Evolutionary conservation across 1,140 invertebrate species (phyloP), one percentile per base, ranked within the genome.

Genomic region (Formica exsecta): DNA sequence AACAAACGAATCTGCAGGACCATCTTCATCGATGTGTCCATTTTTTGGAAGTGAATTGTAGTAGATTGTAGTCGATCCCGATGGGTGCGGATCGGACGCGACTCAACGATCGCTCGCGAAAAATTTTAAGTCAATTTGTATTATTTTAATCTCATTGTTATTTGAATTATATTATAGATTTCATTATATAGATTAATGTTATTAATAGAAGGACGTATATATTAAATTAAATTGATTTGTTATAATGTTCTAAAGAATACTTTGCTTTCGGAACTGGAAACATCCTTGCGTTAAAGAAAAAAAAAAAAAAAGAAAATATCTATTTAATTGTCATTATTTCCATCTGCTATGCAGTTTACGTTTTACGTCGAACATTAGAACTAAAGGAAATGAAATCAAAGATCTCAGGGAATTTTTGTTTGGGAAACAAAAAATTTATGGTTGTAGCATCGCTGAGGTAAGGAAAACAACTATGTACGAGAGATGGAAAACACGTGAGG

Each of bases 131-230:
- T 81, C 66, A 79, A 86, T 86, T 86, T 79, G 19, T 70, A 61
- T 44, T 86, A 62, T 86, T 86, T 86, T 86, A 80, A 80, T 71
- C 61, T 81, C 85, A 86, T 86, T 73, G 75, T 66, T 86, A 86
- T 73, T 61, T n/a, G 51, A 80, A 51, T n/a, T 65, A 57, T 74
- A 57, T 74, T 61, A 57, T 84, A 85, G 87, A 85, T 89, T 89
- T 73, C 79, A 62, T 61, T 80, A 80, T 70, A 61, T 73, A 74
- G 68, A 73, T 81, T 29, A 81, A 74, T 83, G 68, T 83, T 83
- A 73, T 61, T 83, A 83, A 83, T 68, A 83, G 68, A 57, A 83
- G 79, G 68, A 83, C 68, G 54, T 73, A 62, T 54, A 32, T 68
- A 81, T 71, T 59, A 73, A 71, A 83, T 48, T 74, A 29, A 83